Conservation (phyloP, 2,888 invertebrate species). For the Melitaea athalia region DNA sequence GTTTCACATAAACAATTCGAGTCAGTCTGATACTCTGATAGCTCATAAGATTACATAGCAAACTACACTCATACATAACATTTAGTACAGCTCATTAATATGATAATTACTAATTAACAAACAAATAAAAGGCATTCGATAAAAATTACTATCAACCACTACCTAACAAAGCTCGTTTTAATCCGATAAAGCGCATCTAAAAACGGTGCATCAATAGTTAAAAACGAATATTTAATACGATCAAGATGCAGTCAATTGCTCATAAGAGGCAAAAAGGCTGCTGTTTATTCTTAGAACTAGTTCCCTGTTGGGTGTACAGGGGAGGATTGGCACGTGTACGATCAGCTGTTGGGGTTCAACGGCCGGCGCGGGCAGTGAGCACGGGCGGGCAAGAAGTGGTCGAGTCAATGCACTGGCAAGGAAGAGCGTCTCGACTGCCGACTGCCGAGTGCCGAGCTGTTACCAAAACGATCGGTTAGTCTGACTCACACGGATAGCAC, state of each 20-base stretch:
- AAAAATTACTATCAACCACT: background rate
- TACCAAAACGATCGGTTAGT: constrained; percentile 24
- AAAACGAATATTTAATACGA: constrained; percentile 37
- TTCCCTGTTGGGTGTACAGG: constrained; percentile 31
- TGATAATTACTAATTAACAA: background rate
- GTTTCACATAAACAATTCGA: no score
- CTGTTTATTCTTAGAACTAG: constrained; percentile 44
- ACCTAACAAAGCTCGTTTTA: background rate
- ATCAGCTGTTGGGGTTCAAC: constrained; percentile 51
- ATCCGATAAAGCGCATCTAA: constrained; percentile 11
- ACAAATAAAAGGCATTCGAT: background rate
- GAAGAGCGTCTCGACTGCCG: constrained; percentile 29
- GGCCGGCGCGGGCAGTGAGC: constrained; percentile 42
- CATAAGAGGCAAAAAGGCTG: constrained; percentile 40
- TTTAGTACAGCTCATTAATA: background rate
- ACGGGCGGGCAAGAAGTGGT: constrained; percentile 38
- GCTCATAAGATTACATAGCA: background rate
- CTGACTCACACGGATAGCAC: constrained; percentile 22
- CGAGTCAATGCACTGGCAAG: constrained; percentile 45
- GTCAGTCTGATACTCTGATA: no score
- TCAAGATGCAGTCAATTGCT: constrained; percentile 44
- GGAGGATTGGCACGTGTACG: constrained; percentile 44
- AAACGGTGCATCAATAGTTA: constrained; percentile 29
- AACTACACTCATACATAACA: background rate
- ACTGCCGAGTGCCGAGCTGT: constrained; percentile 21